phyloP scores from a whole-genome alignment of 2,888 invertebrate species.

The Machimus atricapillus region DNA sequence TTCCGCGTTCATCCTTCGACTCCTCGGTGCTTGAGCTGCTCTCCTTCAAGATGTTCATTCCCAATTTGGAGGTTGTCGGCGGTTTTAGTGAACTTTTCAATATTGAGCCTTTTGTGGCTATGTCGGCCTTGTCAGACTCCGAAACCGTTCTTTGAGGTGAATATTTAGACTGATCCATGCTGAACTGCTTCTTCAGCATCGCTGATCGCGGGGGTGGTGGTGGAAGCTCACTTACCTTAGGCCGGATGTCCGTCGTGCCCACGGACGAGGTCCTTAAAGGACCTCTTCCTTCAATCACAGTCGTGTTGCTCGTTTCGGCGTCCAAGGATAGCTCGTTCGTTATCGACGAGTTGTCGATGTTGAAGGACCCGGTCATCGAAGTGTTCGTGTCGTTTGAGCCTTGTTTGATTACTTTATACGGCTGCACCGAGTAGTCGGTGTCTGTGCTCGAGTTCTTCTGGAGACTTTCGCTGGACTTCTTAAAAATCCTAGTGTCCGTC shows the following conservation, averaged over 20 bases:
- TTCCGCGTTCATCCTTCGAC: constrained; percentile 55
- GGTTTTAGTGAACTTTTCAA: constrained; percentile 54
- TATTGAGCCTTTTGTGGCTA: neutral
- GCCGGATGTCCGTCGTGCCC: constrained; percentile 50
- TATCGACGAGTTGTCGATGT: constrained; percentile 61
- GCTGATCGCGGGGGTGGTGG: constrained; percentile 55
- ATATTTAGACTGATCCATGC: constrained; percentile 60
- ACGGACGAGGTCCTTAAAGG: constrained; percentile 56
- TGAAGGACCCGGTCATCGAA: constrained; percentile 61
- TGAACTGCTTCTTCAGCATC: constrained; percentile 62
- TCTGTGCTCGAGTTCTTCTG: constrained; percentile 63
- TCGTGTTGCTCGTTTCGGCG: constrained; percentile 54
- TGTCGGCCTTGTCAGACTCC: constrained; percentile 49
- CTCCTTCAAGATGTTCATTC: constrained; percentile 61
- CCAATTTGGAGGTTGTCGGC: constrained; percentile 55
- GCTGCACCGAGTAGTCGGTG: constrained; percentile 62
- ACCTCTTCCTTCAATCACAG: constrained; percentile 50
- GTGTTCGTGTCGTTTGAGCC: constrained; percentile 63
- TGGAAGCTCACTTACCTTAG: constrained; percentile 49
- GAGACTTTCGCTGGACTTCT: constrained; percentile 61
- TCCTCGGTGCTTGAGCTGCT: constrained; percentile 63
- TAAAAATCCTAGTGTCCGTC: constrained; percentile 53
- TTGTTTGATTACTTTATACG: constrained; percentile 62
- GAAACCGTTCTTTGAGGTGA: constrained; percentile 52
- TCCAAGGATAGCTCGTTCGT: constrained; percentile 60